These are phyloP conservation scores for Dyspetes luteomarginatus DNA, from an alignment of 2,888 invertebrate genomes.

Conservation along the genomic window DNA sequence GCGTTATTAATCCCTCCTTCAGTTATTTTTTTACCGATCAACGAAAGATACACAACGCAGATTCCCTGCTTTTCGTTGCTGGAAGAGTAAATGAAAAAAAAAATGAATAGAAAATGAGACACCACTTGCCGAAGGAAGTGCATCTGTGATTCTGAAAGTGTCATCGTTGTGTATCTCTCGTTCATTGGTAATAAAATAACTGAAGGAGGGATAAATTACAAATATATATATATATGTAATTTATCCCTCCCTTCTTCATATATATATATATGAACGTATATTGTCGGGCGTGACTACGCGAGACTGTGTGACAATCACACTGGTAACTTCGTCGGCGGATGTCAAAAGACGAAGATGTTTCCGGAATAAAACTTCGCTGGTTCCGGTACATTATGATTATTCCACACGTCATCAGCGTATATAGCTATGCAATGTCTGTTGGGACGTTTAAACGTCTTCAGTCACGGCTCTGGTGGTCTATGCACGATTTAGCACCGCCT, in stretches of 20 bases:
- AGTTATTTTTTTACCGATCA: too few relatives aligned
- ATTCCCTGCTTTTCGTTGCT: too few relatives aligned
- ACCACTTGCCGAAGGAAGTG: background rate
- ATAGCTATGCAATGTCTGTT: background rate
- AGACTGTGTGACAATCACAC: background rate
- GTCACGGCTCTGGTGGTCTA: slow-evolving; percentile 55
- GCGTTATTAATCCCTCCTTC: too few relatives aligned
- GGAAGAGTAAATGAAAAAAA: too few relatives aligned
- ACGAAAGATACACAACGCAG: too few relatives aligned
- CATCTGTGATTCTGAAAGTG: slow-evolving; percentile 3
- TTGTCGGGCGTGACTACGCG: background rate
- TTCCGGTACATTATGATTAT: slow-evolving; percentile 53
- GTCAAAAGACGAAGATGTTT: slow-evolving; percentile 49
- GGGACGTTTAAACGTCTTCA: slow-evolving; percentile 18
- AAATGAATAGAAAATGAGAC: slow-evolving; percentile 2
- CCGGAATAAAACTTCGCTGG: slow-evolving; percentile 44
- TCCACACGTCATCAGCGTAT: slow-evolving; percentile 1
- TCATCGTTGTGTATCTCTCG: slow-evolving; percentile 6
- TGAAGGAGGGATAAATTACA: background rate
- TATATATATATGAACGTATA: background rate
- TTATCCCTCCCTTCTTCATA: too few relatives aligned
- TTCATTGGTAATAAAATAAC: slow-evolving; percentile 30
- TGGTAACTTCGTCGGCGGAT: slow-evolving; percentile 35
- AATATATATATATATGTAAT: too few relatives aligned
- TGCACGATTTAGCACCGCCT: background rate